Evolutionary conservation across 2,888 invertebrate genomes (phyloP), one percentile per base, ranked within the genome.

Genomic region (Prosapia bicincta): DNA sequence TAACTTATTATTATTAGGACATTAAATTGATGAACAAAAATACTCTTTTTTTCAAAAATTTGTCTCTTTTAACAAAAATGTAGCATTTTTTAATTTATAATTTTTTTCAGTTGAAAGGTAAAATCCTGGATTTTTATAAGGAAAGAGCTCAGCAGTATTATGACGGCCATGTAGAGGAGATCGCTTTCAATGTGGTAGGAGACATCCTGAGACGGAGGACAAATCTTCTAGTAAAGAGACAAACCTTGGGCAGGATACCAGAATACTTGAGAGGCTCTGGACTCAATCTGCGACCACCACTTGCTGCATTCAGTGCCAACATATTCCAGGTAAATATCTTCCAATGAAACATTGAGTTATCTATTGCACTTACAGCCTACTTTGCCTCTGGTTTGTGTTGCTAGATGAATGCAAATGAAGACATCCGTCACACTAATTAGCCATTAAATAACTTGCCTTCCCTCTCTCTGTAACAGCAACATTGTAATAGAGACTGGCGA

Each of bases 81-180:
- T n/a, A n/a, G n/a, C n/a, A n/a, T n/a, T n/a, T 28, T 28, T 3
- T 28, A 28, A 28, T 28, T 28, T 6, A 28, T 38, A 13, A 20
- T 70, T 70, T 30, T 73, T 80, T 81, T 20, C 79, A 84, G 81
- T 88, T 88, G 26, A 95, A 92, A 83, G 93, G 94, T 0, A 92
- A 92, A 84, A 88, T 95, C 43, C 85, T 95, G 79, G 93, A 93
- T 10, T 96, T 96, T 85, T 96, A 95, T 83, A 95, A 95, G 82
- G 94, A 95, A 82, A 89, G 95, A 82, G 94, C 93, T 0, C 93
- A 93, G 80, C 94, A 95, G 80, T 93, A 96, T 80, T 96, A 96
- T 83, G 92, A 93, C 79, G 95, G 95, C 0, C 91, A 93, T 76
- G 94, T 95, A 0, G 94, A 95, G 82, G 95, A 96, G 84, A 90